Percentiles rank a stretch among this genome's conserved stretches.
Evolutionary conservation across 2,113 vertebrate genomes (phyloP).

Genomic region (Neolamprologus ventralis): DNA sequence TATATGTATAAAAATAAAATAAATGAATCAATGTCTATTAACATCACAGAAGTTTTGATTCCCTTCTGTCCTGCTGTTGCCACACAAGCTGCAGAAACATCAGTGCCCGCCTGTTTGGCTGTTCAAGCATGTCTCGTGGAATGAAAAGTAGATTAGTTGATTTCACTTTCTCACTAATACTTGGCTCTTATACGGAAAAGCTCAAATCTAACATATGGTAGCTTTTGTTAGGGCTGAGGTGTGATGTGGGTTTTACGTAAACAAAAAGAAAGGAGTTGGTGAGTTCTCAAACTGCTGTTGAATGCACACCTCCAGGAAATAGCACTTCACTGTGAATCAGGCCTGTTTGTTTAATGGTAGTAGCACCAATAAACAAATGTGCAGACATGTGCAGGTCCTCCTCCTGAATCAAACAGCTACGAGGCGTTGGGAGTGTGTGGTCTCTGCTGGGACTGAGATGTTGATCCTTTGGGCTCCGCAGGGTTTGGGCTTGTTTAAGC

Average conservation of each 20-base stretch:
- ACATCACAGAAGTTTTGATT: neutral
- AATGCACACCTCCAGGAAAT: neutral
- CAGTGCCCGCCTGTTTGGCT: neutral
- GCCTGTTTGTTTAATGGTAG: neutral
- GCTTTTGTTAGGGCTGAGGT: neutral
- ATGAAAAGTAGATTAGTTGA: neutral
- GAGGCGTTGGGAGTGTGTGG: neutral
- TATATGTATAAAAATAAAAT: neutral
- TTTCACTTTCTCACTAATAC: neutral
- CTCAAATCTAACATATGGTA: neutral
- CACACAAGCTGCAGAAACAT: neutral
- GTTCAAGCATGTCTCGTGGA: neutral
- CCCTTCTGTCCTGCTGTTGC: neutral
- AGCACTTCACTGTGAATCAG: neutral
- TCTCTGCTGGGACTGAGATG: neutral
- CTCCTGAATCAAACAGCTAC: neutral
- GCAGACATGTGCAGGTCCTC: neutral
- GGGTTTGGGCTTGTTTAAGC: neutral
- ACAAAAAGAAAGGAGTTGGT: neutral
- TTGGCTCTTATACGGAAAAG: neutral
- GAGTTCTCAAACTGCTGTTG: neutral
- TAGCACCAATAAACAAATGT: neutral
- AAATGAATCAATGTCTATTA: neutral
- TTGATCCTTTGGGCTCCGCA: neutral
- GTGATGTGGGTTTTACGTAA: neutral